Evolutionary conservation across 2,113 vertebrate species (phyloP), one percentile per base, ranked within the genome.

Genomic region (Ictalurus furcatus): DNA sequence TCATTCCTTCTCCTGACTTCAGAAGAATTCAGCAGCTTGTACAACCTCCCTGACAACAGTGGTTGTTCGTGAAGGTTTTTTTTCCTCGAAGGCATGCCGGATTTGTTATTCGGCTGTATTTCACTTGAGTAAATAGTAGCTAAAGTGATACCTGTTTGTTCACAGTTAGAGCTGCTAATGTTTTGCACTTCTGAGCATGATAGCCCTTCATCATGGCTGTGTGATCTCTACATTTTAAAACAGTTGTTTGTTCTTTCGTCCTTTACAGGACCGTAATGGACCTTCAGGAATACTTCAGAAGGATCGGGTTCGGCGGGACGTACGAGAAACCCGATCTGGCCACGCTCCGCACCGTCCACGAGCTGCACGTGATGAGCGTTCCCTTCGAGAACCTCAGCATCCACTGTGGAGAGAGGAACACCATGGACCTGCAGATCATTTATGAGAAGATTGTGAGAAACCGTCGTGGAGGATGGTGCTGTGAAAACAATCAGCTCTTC

Each of bases 311-410:
- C 90, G 88, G 14, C 7, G 95, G 95, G 12, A 87, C 93, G 0
- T 88, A 28, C 0, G 88, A 92, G 16, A 95, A 95, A 79, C 16
- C 40, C 0, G 96, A 98, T 89, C 94, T 98, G 54, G 91, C 90
- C 61, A 97, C 96, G 3, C 88, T 98, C 89, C 95, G 92, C 0
- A 90, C 91, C 25, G 87, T 98, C 87, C 94, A 97, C 90, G 93
- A 92, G 85, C 95, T 94, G 69, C 96, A 97, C 8, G 92, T 98
- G 76, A 92, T 54, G 92, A 91, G 95, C 0, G 73, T 98, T 44
- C 97, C 96, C 6, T 98, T 96, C 87, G 97, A 98, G 92, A 97
- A 98, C 89, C 96, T 98, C 90, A 96, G 95, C 91, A 94, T 98
- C 4, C 97, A 97, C 90, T 96, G 97, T 19, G 97, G 97, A 1